Evolutionary conservation across 1,140 invertebrate species (phyloP), one percentile per base, ranked within the genome.

Genomic region (Aphelinus certus): DNA sequence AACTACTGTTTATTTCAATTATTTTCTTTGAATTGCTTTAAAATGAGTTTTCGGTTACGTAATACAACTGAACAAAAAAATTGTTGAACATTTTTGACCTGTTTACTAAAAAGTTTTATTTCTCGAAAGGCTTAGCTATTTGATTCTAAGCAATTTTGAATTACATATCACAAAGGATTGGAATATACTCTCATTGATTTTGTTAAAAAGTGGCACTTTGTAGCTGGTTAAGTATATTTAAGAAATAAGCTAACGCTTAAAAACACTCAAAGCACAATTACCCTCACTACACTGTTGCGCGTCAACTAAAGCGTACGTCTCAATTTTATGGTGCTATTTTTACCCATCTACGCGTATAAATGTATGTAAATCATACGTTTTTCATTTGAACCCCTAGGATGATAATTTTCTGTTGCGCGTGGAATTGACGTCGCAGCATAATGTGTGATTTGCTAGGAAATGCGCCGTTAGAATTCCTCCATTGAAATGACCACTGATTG

Each of bases 361-460:
- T 26, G 26, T 26, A 26, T 26, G 26, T 26, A 26, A 26, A 26
- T 26, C 26, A 26, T 26, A 26, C 26, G 26, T 26, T 26, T 26
- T 26, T 26, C 26, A 26, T 26, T 26, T 0, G 26, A 26, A 26
- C 26, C 26, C 26, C 26, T 26, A 26, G 26, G 64, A 73, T 67
- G 56, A 55, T 60, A 60, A 53, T n/a, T 4, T 67, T 67, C 51
- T 61, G 64, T 67, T 48, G 65, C 68, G 48, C 53, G 47, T 71
- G 74, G 74, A 76, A 71, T 76, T 76, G 74, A 76, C 68, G 63
- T 71, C 68, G 74, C 71, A 71, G 68, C 68, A 65, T 76, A 46
- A 74, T 74, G 49, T n/a, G 10, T 66, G 68, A 26, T 63, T 53
- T 53, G 9, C 26, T 26, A 56, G 42, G 42, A 45, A 43, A 49